A percentile compares a stretch with the other conserved stretches of the same genome.
Evolutionary conservation across 2,888 invertebrate genomes (phyloP).

Genomic region (Allophyes oxyacanthae): DNA sequence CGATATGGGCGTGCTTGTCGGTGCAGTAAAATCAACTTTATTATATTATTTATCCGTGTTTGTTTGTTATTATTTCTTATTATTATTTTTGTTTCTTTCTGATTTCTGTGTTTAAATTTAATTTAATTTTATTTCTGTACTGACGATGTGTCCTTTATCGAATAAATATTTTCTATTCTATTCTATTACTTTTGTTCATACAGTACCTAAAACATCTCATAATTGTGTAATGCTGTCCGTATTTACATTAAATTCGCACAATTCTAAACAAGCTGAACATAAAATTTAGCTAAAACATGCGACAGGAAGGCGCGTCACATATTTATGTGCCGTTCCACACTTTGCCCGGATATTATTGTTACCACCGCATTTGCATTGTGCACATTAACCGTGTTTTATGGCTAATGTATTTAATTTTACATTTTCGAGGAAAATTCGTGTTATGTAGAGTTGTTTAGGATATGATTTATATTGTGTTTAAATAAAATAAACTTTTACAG

Average conservation of each 20-base stretch:
- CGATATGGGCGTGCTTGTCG: no score
- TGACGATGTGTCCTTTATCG: no score
- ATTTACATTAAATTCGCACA: slow-evolving; percentile 41
- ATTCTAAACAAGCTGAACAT: slow-evolving; percentile 51
- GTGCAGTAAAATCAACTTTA: no score
- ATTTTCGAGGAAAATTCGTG: slow-evolving; percentile 20
- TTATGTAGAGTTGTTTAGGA: slow-evolving; percentile 4
- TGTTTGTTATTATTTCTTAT: no score
- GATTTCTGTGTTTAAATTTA: no score
- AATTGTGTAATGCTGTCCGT: slow-evolving; percentile 22
- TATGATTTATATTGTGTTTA: neutral
- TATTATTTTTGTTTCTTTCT: no score
- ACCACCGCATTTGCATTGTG: slow-evolving; percentile 58
- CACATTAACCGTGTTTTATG: slow-evolving; percentile 59
- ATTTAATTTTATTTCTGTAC: no score
- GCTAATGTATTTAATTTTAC: slow-evolving; percentile 54
- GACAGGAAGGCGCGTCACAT: slow-evolving; percentile 51
- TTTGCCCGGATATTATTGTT: slow-evolving; percentile 60
- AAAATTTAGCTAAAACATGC: slow-evolving; percentile 57
- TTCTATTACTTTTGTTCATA: neutral
- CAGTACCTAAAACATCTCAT: slow-evolving; percentile 7
- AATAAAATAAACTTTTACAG: no score
- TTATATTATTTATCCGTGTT: no score
- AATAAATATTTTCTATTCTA: no score
- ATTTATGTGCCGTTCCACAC: slow-evolving; percentile 58